Evolutionary conservation across 2,888 invertebrate species (phyloP).

Genomic region (Gortyna flavago): DNA sequence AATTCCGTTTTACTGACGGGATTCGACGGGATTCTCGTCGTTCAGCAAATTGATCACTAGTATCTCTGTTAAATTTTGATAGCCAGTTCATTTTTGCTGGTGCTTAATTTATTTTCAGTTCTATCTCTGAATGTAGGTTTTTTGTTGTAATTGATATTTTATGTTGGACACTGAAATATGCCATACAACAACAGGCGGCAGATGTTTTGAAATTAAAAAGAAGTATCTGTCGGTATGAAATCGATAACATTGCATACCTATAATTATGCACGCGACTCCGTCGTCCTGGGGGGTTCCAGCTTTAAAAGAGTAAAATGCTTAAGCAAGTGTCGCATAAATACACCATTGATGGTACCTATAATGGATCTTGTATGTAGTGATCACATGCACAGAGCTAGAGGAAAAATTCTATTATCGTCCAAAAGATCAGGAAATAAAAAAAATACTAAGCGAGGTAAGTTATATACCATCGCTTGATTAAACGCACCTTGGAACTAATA

Average conservation of each 20-base stretch:
- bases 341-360: neutral
- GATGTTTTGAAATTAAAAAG: neutral
- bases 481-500: neutral
- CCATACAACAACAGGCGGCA: neutral
- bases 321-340: neutral
- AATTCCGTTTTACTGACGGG: conserved; percentile 69
- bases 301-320: neutral
- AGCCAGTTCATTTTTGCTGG: conserved; percentile 60
- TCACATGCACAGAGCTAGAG: neutral
- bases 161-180: neutral
- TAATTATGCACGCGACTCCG: neutral
- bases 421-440: neutral
- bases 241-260: neutral
- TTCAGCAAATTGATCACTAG: conserved; percentile 68
- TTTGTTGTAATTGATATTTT: conserved; percentile 9
- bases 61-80: conserved; percentile 65
- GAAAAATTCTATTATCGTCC: neutral
- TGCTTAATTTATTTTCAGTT: conserved; percentile 35
- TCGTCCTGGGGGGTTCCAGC: too few relatives aligned
- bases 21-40: conserved; percentile 62
- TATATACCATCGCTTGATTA: neutral
- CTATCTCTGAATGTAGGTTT: conserved; percentile 30
- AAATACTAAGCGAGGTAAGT: neutral
- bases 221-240: neutral
- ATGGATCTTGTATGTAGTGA: neutral